A percentile compares a stretch with the other conserved stretches of the same genome.
Conservation (phyloP, 2,113 vertebrate genomes). For the Loxodonta africana region DNA sequence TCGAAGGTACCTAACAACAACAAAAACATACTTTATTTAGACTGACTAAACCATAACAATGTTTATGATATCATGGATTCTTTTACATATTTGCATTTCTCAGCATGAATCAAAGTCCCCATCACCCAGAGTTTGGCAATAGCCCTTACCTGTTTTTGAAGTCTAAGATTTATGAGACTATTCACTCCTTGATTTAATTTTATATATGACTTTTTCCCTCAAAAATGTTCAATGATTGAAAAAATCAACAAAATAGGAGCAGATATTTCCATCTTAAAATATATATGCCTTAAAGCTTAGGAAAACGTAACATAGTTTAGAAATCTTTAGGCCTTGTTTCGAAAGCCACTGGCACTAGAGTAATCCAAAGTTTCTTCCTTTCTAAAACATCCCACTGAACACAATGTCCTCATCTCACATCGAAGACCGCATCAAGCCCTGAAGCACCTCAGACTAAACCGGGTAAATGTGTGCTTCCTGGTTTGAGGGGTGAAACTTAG, state of each 20-base stretch:
- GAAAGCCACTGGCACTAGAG: conserved; percentile 21
- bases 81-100: conserved; percentile 18
- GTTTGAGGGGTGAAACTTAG: not conserved
- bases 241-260: conserved; percentile 16
- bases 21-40: not conserved
- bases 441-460: conserved; percentile 80
- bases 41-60: not conserved
- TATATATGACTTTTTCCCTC: not conserved
- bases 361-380: conserved; percentile 82
- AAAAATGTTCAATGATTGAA: not conserved
- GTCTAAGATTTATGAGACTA: conserved; percentile 3
- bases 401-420: conserved; percentile 56
- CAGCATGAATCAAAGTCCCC: not conserved
- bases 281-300: not conserved
- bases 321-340: conserved; percentile 29
- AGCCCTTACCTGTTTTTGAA: not conserved
- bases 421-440: conserved; percentile 81
- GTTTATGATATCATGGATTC: not conserved
- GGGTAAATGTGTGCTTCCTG: conserved; percentile 85
- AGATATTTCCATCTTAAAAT: conserved; percentile 16
- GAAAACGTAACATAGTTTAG: conserved; percentile 14
- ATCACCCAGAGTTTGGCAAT: not conserved
- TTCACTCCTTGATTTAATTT: conserved; percentile 54
- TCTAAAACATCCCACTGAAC: conserved; percentile 80
- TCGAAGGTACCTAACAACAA: not conserved